Percentiles rank a stretch among this genome's conserved stretches.
Evolutionary conservation across 2,797 vertebrate species (phyloP).

Genomic region (Holocentrus rufus): DNA sequence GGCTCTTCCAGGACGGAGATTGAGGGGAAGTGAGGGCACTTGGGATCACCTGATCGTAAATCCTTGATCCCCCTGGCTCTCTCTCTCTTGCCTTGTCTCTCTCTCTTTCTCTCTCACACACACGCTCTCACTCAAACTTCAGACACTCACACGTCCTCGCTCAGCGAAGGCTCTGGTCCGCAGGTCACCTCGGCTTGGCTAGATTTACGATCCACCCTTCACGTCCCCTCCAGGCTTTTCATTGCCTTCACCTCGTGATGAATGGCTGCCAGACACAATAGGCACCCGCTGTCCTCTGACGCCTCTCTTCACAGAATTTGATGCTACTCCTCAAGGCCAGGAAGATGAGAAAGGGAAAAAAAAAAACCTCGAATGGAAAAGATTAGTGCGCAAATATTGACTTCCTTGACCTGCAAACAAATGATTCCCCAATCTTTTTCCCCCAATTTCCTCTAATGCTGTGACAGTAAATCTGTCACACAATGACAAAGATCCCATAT

Average conservation of each 20-base stretch:
- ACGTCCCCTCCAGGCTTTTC: constrained; percentile 42
- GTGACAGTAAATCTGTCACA: constrained; percentile 29
- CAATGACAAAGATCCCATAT: neutral
- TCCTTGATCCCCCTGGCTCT: too few relatives aligned
- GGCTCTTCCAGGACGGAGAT: too few relatives aligned
- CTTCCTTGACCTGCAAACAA: neutral
- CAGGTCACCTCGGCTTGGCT: constrained; percentile 25
- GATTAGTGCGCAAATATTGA: neutral
- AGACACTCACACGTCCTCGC: neutral
- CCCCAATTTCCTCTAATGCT: constrained; percentile 8
- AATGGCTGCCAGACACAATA: constrained; percentile 51
- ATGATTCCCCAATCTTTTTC: constrained; percentile 5
- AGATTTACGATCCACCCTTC: constrained; percentile 51
- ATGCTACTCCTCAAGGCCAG: constrained; percentile 19
- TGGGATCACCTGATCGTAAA: too few relatives aligned
- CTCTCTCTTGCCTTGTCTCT: too few relatives aligned
- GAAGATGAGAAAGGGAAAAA: neutral
- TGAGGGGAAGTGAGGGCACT: too few relatives aligned
- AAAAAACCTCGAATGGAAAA: neutral
- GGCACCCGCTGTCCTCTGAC: constrained; percentile 38
- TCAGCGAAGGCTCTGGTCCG: constrained; percentile 12
- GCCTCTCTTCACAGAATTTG: neutral
- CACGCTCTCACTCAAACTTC: too few relatives aligned
- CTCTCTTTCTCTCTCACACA: neutral
- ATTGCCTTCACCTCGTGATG: constrained; percentile 48